A percentile compares a stretch with the other conserved stretches of the same genome.
Conservation (phyloP, 2,888 invertebrate genomes). For the Caenorhabditis sulstoni region DNA sequence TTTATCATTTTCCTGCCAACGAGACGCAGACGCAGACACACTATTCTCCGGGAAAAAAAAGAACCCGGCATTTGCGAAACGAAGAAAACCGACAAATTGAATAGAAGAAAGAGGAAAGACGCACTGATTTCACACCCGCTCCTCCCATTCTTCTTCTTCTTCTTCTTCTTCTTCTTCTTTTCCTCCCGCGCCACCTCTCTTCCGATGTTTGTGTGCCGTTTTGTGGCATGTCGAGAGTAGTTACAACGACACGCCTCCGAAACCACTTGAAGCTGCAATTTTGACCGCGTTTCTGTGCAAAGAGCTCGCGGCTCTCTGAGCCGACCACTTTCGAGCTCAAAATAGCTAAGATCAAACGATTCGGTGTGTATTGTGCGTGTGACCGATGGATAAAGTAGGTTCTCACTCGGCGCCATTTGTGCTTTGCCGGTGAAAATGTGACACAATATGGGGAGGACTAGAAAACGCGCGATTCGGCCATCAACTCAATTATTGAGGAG, state of each 20-base stretch:
- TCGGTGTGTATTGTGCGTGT: conserved; percentile 8
- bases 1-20: too few species aligned
- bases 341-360: conserved; percentile 4
- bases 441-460: too few species aligned
- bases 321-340: not conserved
- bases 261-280: conserved; percentile 22
- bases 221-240: conserved; percentile 24
- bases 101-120: too few species aligned
- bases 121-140: not conserved
- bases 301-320: not conserved
- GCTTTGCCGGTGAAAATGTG: too few species aligned
- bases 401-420: not conserved
- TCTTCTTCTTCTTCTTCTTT: conserved; percentile 3
- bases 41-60: too few species aligned
- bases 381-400: conserved; percentile 41
- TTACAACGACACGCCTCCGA: too few species aligned
- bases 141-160: conserved; percentile 11
- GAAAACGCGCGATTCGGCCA: too few species aligned
- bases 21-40: too few species aligned
- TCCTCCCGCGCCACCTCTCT: conserved; percentile 11
- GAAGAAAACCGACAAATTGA: too few species aligned
- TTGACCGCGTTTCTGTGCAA: conserved; percentile 5
- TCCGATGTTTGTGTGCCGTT: conserved; percentile 28
- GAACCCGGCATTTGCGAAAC: too few species aligned
- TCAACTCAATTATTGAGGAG: too few species aligned